Evolutionary conservation across 2,113 vertebrate genomes (phyloP), one percentile per base, ranked within the genome.

Genomic region (Eptatretus burgeri): DNA sequence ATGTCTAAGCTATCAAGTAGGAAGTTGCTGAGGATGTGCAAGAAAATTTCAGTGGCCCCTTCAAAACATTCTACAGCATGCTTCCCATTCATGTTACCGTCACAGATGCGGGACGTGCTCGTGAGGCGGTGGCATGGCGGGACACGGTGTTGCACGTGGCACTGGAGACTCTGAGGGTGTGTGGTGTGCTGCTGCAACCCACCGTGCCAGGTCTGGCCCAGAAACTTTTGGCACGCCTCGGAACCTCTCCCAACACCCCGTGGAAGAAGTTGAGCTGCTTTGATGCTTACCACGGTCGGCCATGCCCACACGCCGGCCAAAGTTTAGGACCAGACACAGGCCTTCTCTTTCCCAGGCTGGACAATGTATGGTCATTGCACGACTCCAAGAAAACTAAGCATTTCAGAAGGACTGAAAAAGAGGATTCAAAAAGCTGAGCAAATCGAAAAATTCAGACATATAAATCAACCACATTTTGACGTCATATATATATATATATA

Each of bases 131-230:
- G 27, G 27, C 27, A 41, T 88, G 85, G 87, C 73, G 80, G 1
- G 75, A 85, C 67, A 87, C 84, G 11, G 69, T 98, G 65, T 71
- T 93, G 18, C 82, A 95, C 0, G 65, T 91, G 5, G 75, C 82
- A 0, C 67, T 93, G 64, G 89, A 98, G 65, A 84, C 86, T 63
- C 74, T 98, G 67, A 77, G 87, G 2, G 63, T 88, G 27, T 95
- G 78, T 1, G 91, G 84, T 17, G 79, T 70, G 0, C 78, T 98
- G 10, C 76, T 98, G 64, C 91, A 93, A 73, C 89, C 91, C 0
- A 71, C 79, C 9, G 77, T 87, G 56, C 91, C 91, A 0, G 69
- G 64, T 41, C 64, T 70, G 2, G 83, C 91, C 0, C 70, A 82
- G 66, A 80, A 70, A 66, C 69, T 94, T 62, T 78, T 98, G 14